Percentiles rank a stretch among this genome's conserved stretches.
phyloP scores from a whole-genome alignment of 2,113 vertebrate species.

The Phylloscopus trochilus region DNA sequence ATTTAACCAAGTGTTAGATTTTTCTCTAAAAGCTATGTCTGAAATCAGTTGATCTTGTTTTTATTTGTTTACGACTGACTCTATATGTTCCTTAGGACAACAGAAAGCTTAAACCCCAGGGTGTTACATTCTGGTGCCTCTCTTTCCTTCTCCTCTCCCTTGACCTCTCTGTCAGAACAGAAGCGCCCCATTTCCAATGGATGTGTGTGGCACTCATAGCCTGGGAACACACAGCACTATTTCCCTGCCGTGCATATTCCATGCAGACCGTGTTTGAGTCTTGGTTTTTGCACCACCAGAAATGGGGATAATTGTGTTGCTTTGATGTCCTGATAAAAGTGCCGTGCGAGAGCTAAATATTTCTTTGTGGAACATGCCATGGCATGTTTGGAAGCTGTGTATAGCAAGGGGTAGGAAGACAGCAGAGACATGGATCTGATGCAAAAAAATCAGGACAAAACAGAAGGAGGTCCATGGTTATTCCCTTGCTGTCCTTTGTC shows the following conservation, averaged over 20 bases:
- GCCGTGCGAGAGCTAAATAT: conserved; percentile 9
- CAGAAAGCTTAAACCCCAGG: rapidly evolving
- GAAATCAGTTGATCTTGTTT: background rate
- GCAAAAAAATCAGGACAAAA: background rate
- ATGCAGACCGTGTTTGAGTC: background rate
- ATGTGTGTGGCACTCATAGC: background rate
- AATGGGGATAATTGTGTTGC: background rate
- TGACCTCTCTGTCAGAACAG: background rate
- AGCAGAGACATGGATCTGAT: background rate
- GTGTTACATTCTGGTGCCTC: background rate
- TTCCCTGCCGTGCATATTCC: background rate
- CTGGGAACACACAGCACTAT: background rate
- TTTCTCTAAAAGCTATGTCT: background rate
- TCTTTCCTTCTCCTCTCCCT: background rate
- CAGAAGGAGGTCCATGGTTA: background rate
- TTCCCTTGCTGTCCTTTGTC: conserved; percentile 1
- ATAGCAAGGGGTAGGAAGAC: background rate
- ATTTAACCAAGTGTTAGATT: background rate
- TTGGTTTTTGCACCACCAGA: background rate
- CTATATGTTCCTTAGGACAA: background rate
- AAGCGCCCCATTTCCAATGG: background rate
- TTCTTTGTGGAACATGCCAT: background rate
- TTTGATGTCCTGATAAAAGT: conserved; percentile 21
- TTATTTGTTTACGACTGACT: background rate
- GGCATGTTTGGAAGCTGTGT: background rate